A percentile compares a stretch with the other conserved stretches of the same genome.
These are phyloP conservation scores for Drosophila antonietae DNA, from an alignment of 2,888 invertebrate genomes.

Conservation along the genomic window DNA sequence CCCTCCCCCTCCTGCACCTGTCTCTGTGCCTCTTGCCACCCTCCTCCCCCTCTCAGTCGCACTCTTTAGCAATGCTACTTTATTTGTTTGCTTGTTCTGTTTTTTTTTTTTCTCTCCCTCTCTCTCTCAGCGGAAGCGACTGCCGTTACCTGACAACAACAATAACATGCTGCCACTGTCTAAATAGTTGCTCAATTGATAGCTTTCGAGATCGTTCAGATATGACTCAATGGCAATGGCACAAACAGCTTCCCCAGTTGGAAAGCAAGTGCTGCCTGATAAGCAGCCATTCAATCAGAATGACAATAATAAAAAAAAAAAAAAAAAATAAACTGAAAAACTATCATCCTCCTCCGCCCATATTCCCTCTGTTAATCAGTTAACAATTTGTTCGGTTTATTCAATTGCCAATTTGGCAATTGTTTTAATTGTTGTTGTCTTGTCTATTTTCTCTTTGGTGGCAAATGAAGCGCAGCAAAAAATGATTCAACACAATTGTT, in stretches of 20 bases:
- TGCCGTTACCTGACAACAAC: constrained; percentile 57
- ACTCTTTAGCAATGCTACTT: constrained; percentile 2
- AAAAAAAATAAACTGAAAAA: not conserved
- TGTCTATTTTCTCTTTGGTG: not conserved
- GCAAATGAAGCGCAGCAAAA: constrained; percentile 49
- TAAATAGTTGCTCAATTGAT: constrained; percentile 59
- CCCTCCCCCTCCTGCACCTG: not conserved
- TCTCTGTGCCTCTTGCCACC: not conserved
- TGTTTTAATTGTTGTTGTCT: constrained; percentile 22
- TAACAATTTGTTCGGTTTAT: constrained; percentile 30
- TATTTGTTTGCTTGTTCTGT: constrained; percentile 40
- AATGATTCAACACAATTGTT: constrained; percentile 49
- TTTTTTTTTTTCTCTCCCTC: constrained; percentile 4
- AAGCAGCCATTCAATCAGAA: constrained; percentile 15
- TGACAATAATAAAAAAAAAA: not conserved
- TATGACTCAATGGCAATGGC: constrained; percentile 37
- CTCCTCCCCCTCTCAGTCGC: not conserved
- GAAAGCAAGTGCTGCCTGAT: constrained; percentile 19
- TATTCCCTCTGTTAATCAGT: constrained; percentile 7
- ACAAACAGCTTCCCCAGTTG: constrained; percentile 44
- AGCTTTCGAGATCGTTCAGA: constrained; percentile 37
- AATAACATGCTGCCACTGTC: constrained; percentile 63
- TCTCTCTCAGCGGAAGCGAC: constrained; percentile 58
- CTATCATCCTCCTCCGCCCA: not conserved
- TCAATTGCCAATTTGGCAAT: constrained; percentile 53